Percentiles rank a stretch among this genome's conserved stretches.
Conservation (phyloP, 2,113 vertebrate species). For the Cebidichthys violaceus region DNA sequence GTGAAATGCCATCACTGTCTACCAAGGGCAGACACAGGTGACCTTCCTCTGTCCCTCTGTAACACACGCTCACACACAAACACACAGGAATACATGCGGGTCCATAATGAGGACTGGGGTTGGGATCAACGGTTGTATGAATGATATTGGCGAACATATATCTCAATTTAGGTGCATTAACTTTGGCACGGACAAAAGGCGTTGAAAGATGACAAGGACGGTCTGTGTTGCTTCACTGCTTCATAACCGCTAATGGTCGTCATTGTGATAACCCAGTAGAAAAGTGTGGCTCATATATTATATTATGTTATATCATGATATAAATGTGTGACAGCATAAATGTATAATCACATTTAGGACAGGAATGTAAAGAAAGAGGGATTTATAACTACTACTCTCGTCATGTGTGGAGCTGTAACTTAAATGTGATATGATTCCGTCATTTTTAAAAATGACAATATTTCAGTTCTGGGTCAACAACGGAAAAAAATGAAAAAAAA, state of each 20-base stretch:
- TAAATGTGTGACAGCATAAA: background rate
- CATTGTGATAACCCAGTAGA: background rate
- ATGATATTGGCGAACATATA: slow-evolving; percentile 54
- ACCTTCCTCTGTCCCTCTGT: slow-evolving; percentile 46
- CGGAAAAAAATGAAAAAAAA: background rate
- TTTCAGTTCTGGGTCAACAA: slow-evolving; percentile 6
- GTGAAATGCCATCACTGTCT: slow-evolving; percentile 45
- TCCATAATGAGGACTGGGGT: slow-evolving; percentile 18
- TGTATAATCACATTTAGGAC: background rate
- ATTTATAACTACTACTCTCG: background rate
- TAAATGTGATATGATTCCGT: background rate
- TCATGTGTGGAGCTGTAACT: background rate
- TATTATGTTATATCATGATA: background rate
- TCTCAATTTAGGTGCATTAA: slow-evolving; percentile 65
- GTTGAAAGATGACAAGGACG: slow-evolving; percentile 13
- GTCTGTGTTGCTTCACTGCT: slow-evolving; percentile 46
- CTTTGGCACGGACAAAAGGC: slow-evolving; percentile 21
- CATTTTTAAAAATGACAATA: background rate
- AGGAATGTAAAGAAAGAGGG: background rate
- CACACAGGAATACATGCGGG: background rate
- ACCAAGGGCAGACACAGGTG: slow-evolving; percentile 50
- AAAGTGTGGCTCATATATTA: background rate
- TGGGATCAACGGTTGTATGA: slow-evolving; percentile 33
- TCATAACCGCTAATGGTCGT: slow-evolving; percentile 8
- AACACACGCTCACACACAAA: slow-evolving; percentile 14